A percentile compares a stretch with the other conserved stretches of the same genome.
These are phyloP conservation scores for Tupiocoris notatus DNA, from an alignment of 2,888 invertebrate genomes.

Conservation along the genomic window DNA sequence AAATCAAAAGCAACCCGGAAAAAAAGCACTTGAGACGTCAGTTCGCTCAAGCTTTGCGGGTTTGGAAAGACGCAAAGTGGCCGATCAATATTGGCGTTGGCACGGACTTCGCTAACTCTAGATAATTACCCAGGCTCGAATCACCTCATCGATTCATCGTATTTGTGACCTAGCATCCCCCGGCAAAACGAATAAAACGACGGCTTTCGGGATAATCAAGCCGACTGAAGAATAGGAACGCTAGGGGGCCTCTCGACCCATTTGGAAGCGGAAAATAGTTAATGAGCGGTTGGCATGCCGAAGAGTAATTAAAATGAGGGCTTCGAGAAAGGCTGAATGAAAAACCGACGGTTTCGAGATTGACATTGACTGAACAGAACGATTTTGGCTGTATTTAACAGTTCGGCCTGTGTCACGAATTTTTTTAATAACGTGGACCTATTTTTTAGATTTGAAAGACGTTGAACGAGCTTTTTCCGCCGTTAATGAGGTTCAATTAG, in stretches of 20 bases:
- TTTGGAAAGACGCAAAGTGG: too few species aligned
- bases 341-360: neutral
- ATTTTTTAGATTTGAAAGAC: too few species aligned
- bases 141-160: neutral
- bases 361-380: neutral
- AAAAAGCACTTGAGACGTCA: too few species aligned
- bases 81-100: neutral
- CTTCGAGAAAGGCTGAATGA: neutral
- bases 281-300: neutral
- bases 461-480: too few species aligned
- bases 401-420: neutral
- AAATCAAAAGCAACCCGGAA: too few species aligned
- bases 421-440: too few species aligned
- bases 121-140: neutral
- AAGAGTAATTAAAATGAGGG: neutral
- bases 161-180: neutral
- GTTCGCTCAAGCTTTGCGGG: too few species aligned
- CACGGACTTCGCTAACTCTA: too few species aligned
- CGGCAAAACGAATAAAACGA: neutral
- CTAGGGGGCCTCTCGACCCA: neutral
- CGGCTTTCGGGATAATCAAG: neutral
- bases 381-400: too few species aligned
- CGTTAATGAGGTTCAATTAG: too few species aligned
- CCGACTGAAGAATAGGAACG: neutral
- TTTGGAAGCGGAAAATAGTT: neutral